Conservation (phyloP, 2,113 vertebrate species). For the Patagioenas fasciata region DNA sequence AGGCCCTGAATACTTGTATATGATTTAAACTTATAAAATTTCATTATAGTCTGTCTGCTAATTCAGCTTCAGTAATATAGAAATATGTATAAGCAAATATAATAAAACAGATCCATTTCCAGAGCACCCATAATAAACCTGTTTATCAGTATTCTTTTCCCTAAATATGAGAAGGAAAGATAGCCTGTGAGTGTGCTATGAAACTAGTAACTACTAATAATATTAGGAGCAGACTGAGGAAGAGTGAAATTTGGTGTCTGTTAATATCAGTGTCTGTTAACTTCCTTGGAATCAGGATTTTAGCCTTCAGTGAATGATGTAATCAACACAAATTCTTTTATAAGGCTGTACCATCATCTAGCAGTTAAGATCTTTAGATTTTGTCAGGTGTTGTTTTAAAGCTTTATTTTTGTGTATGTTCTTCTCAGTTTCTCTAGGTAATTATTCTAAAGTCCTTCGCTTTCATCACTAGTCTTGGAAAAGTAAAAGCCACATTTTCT, state of each 20-base stretch:
- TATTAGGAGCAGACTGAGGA: neutral
- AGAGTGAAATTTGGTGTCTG: neutral
- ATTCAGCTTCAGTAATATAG: constrained; percentile 11
- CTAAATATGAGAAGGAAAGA: neutral
- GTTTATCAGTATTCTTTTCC: neutral
- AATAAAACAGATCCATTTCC: neutral
- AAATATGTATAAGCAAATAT: neutral
- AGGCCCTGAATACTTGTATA: neutral
- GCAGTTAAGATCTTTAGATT: neutral
- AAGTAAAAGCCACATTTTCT: neutral
- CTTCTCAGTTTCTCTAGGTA: neutral
- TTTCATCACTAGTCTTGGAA: neutral
- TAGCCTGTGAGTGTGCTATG: neutral
- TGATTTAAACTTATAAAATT: constrained; percentile 31
- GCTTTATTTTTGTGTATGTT: neutral
- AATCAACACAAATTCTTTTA: neutral
- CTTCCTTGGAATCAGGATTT: neutral
- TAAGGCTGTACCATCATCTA: neutral
- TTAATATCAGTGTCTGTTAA: neutral
- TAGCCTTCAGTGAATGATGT: neutral
- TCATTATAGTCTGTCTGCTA: neutral
- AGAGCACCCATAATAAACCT: neutral
- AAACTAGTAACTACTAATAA: neutral
- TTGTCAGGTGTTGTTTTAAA: neutral
- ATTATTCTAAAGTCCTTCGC: neutral